phyloP scores from a whole-genome alignment of 2,113 vertebrate genomes.

The Pterophyllum scalare region DNA sequence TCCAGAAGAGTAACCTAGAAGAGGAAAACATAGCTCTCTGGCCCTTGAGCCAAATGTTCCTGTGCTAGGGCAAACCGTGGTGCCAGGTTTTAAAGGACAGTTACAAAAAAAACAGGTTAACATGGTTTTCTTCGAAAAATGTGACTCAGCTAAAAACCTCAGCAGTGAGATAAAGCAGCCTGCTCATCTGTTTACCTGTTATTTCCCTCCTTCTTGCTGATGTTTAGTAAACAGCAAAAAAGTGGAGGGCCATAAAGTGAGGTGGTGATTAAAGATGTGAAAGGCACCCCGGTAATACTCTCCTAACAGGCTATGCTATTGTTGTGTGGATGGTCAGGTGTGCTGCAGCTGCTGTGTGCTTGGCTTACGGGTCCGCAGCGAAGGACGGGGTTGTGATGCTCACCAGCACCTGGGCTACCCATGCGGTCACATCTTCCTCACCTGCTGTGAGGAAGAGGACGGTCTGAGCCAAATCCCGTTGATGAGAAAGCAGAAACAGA shows the following conservation, averaged over 20 bases:
- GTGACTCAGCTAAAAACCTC: conserved; percentile 26
- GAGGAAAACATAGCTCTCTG: conserved; percentile 39
- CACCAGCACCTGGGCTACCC: conserved; percentile 88
- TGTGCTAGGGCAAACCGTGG: neutral
- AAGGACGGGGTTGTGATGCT: conserved; percentile 82
- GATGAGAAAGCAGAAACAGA: conserved; percentile 79
- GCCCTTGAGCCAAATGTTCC: neutral
- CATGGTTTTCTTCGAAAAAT: conserved; percentile 11
- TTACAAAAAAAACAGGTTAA: conserved; percentile 23
- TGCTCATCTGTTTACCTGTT: neutral
- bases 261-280: conserved; percentile 13
- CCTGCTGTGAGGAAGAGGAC: conserved; percentile 89
- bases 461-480: conserved; percentile 73
- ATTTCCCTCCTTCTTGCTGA: neutral
- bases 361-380: conserved; percentile 82
- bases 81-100: conserved; percentile 23
- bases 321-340: conserved; percentile 78
- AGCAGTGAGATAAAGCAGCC: neutral
- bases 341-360: conserved; percentile 94
- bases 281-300: neutral
- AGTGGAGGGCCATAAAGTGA: conserved; percentile 14
- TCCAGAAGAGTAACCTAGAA: conserved; percentile 23
- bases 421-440: conserved; percentile 89
- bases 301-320: conserved; percentile 28
- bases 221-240: conserved; percentile 29